phyloP scores from a whole-genome alignment of 1,140 invertebrate genomes.

The Himalopsyche phryganea region DNA sequence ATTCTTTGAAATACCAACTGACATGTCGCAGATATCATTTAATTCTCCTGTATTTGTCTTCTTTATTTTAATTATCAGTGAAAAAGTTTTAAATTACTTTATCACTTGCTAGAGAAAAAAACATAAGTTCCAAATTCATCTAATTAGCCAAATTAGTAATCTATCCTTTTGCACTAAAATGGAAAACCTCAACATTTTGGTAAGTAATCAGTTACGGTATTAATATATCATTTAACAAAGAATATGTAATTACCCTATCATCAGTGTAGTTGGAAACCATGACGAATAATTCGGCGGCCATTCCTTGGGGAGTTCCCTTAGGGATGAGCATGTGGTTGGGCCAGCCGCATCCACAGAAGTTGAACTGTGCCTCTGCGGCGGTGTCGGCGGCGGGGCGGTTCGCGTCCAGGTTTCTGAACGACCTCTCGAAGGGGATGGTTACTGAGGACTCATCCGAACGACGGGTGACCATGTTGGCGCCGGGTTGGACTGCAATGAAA shows the following conservation, averaged over 20 bases:
- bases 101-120: too few relatives aligned
- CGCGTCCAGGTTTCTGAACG: slow-evolving; percentile 60
- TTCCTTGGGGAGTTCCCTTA: slow-evolving; percentile 67
- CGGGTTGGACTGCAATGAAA: slow-evolving; percentile 54
- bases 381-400: slow-evolving; percentile 53
- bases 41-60: too few relatives aligned
- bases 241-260: slow-evolving; percentile 59
- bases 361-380: slow-evolving; percentile 57
- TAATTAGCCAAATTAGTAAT: too few relatives aligned
- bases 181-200: too few relatives aligned
- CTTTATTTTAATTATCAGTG: too few relatives aligned
- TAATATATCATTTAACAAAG: too few relatives aligned
- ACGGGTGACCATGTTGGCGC: slow-evolving; percentile 60
- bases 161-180: too few relatives aligned
- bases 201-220: too few relatives aligned
- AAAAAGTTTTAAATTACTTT: too few relatives aligned
- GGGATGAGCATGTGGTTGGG: slow-evolving; percentile 81
- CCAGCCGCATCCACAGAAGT: slow-evolving; percentile 86
- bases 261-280: slow-evolving; percentile 75
- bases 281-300: slow-evolving; percentile 68
- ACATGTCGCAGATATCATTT: too few relatives aligned
- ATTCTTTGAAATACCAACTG: too few relatives aligned
- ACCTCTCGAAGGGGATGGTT: slow-evolving; percentile 69
- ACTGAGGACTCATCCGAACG: slow-evolving; percentile 65
- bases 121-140: too few relatives aligned